Evolutionary conservation across 2,113 vertebrate species (phyloP).

Genomic region (Brienomyrus brachyistius): DNA sequence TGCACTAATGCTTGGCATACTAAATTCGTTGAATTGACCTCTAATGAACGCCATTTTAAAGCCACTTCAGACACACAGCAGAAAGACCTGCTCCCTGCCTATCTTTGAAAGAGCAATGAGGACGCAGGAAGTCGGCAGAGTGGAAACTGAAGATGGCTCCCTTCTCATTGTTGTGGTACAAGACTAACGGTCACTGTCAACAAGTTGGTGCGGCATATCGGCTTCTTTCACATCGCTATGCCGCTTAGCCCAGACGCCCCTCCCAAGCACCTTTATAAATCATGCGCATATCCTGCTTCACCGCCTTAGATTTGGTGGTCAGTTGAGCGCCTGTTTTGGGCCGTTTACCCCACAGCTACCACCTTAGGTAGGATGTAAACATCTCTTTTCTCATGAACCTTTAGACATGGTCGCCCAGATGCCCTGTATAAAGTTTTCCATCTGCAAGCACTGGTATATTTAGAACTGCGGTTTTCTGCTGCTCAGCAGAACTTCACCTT

Average conservation of each 20-base stretch:
- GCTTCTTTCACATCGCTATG: background rate
- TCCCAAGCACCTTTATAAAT: background rate
- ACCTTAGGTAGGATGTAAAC: background rate
- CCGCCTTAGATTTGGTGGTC: background rate
- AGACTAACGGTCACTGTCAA: conserved; percentile 32
- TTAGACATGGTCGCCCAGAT: background rate
- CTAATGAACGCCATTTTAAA: background rate
- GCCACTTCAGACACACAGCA: background rate
- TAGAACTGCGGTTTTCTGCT: conserved; percentile 8
- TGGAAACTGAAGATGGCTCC: conserved; percentile 28
- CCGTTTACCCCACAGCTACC: background rate
- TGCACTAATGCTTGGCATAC: background rate
- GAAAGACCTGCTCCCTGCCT: background rate
- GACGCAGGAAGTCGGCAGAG: background rate
- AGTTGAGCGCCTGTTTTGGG: background rate
- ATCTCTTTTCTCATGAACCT: background rate
- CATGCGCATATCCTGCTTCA: background rate
- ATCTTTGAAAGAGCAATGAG: background rate
- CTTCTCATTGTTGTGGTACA: conserved; percentile 35
- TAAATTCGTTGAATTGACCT: background rate
- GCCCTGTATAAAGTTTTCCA: background rate
- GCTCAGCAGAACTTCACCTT: background rate
- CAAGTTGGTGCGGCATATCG: conserved; percentile 8
- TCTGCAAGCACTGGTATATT: background rate
- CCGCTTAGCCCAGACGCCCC: background rate